phyloP scores from a whole-genome alignment of 2,113 vertebrate species.

The Oxyura jamaicensis region DNA sequence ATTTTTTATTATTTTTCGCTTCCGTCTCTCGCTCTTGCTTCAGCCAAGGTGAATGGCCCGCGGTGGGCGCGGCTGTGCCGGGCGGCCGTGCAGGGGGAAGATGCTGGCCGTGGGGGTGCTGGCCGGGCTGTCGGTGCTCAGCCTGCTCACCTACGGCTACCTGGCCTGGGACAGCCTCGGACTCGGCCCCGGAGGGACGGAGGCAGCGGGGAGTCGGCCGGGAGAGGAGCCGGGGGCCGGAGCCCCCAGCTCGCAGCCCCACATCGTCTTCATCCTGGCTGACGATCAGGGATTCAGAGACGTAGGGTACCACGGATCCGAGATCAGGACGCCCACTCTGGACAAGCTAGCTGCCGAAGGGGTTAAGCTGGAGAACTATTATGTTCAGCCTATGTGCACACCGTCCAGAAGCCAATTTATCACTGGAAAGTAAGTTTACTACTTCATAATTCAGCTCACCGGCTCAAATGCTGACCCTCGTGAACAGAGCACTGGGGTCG shows the following conservation, averaged over 20 bases:
- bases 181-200: conserved; percentile 18
- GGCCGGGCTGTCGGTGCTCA: conserved; percentile 80
- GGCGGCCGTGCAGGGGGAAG: conserved; percentile 51
- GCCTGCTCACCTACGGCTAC: conserved; percentile 80
- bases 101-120: conserved; percentile 79
- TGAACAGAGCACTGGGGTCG: not conserved
- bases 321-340: conserved; percentile 93
- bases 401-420: conserved; percentile 96
- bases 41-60: conserved; percentile 60
- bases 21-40: not conserved
- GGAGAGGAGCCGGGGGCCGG: conserved; percentile 51
- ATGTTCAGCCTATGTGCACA: conserved; percentile 97
- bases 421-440: conserved; percentile 91
- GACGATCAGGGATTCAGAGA: conserved; percentile 97
- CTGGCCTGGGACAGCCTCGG: conserved; percentile 80
- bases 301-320: conserved; percentile 95
- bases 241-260: conserved; percentile 78
- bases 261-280: conserved; percentile 94
- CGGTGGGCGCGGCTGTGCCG: not conserved
- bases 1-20: not conserved
- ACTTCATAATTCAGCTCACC: not conserved
- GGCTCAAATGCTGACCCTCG: not conserved
- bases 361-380: conserved; percentile 98
- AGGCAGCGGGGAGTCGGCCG: not conserved
- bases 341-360: conserved; percentile 91